Evolutionary conservation across 2,888 invertebrate genomes (phyloP), one percentile per base, ranked within the genome.

Genomic region (Byasa hedistus): DNA sequence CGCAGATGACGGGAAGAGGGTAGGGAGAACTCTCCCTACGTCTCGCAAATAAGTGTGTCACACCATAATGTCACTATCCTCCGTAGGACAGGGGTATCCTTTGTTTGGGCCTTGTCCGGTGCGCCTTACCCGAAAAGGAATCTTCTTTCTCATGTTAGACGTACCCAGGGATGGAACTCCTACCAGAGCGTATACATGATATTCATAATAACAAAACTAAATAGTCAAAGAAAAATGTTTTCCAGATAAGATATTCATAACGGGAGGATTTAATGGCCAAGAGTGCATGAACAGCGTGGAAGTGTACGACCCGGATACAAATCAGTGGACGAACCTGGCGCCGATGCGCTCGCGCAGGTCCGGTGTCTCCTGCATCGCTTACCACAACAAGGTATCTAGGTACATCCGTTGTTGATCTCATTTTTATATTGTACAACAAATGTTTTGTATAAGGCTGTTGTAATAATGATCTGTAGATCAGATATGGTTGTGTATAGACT

Each of bases 241-340:
- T 70, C 32, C 69, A 96, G 95, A 94, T 70, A 95, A 95, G 79
- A 95, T 96, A 74, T 96, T 95, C 85, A 95, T 96, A 72, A 95
- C 95, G 63, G 98, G 98, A 2, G 98, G 98, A 0, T 98, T 97
- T 84, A 98, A 98, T 83, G 98, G 98, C 0, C 96, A 96, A 79
- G 96, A 97, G 79, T 96, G 97, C 79, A 94, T 96, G 93, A 96
- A 95, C 83, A 95, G 96, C 24, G 96, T 95, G 3, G 97, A 97
- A 81, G 93, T 95, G 61, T 97, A 95, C 83, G 95, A 96, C 75
- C 95, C 96, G 0, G 93, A 94, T 67, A 92, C 93, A 8, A 96
- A 97, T 85, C 96, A 96, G 79, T 97, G 97, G 97, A 95, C 96
- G 0, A 89, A 95, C 75, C 94, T 98, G 69, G 94, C 95, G 66